Evolutionary conservation across 2,113 vertebrate genomes (phyloP).

Genomic region (Cyanoderma ruficeps): DNA sequence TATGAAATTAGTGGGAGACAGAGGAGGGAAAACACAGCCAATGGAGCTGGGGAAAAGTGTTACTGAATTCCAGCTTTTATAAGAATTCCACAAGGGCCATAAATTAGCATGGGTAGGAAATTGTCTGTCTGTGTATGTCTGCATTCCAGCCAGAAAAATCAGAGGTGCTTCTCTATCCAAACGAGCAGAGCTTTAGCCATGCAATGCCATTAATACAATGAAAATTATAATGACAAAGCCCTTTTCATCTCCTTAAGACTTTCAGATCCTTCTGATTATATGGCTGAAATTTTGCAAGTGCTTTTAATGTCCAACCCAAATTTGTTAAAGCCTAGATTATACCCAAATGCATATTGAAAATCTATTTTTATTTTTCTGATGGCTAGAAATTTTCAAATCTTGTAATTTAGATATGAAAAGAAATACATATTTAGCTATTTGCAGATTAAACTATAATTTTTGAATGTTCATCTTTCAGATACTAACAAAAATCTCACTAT

Average conservation of each 20-base stretch:
- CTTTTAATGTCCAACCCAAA: not conserved
- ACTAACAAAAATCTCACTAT: not conserved
- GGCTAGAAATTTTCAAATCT: not conserved
- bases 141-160: not conserved
- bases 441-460: not conserved
- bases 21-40: not conserved
- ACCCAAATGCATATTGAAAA: not conserved
- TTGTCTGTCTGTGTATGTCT: not conserved
- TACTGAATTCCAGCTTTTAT: not conserved
- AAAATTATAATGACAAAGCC: not conserved
- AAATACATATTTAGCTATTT: not conserved
- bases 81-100: not conserved
- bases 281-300: not conserved
- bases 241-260: conserved; percentile 22
- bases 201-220: conserved; percentile 10
- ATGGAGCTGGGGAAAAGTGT: not conserved
- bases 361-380: not conserved
- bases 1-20: not conserved
- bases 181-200: not conserved
- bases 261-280: conserved; percentile 15
- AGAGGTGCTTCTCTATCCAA: not conserved
- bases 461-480: not conserved
- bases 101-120: not conserved
- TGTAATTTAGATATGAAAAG: not conserved
- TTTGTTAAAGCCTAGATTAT: not conserved